Base-by-base conservation (phyloP, 2,888 invertebrate genomes). In the Prostheceraeus crozeri region DNA sequence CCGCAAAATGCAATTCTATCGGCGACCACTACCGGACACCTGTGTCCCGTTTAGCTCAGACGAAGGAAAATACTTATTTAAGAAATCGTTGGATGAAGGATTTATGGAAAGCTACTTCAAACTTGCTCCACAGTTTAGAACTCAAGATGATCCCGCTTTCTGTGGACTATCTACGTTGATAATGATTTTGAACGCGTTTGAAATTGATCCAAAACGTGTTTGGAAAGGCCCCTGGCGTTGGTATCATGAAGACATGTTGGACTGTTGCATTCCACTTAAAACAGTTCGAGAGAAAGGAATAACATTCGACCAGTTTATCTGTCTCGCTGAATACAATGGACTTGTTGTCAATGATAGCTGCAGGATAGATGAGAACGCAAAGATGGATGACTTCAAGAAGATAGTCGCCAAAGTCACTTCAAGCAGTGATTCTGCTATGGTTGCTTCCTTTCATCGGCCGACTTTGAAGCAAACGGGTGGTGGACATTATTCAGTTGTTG, bases 201-300 rank as follows among this genome's bases (percentile, higher is more conserved):
- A 73, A 60, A 70, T 75, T 3, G 74, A 74, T 58, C 74, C 76
- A 0, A 71, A 70, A 11, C 63, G 65, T 11, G 67, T 72, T 1
- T 70, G 70, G 70, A 72, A 72, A 62, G 72, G 72, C 0, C 70
- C 72, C 1, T 77, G 77, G 77, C 67, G 76, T 19, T 77, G 75
- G 71, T 77, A 76, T 65, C 76, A 77, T 64, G 77, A 77, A 65
- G 67, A 71, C 28, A 77, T 77, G 76, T 67, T 77, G 16, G 75
- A 76, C 62, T 77, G 76, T 61, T 77, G 77, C 63, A 69, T 72
- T 1, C 70, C 57, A 16, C 31, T 59, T 30, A 35, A 59, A 8
- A 57, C 45, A 19, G 35, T 58, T n/a, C 23, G 25, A 31, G 21
- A 30, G 3, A 21, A 54, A n/a, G 58, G 58, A 2, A 58, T 58